Evolutionary conservation across 2,113 vertebrate genomes (phyloP).

Genomic region (Chauna torquata): DNA sequence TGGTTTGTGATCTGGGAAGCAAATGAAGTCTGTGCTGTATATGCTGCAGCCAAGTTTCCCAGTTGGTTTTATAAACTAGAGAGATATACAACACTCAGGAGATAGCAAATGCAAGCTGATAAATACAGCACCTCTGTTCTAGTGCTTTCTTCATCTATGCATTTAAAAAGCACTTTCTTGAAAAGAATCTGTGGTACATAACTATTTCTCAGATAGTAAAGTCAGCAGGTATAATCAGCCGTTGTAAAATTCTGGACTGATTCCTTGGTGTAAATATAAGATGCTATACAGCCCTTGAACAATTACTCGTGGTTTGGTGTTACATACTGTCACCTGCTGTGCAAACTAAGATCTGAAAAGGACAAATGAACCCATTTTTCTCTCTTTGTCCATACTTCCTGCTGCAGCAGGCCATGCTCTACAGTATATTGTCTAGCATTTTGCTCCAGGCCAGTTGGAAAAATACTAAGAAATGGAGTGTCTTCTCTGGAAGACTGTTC

Average conservation of each 20-base stretch:
- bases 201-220: background rate
- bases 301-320: background rate
- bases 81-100: background rate
- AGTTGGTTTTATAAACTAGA: conserved; percentile 30
- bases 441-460: background rate
- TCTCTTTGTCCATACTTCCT: background rate
- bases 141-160: background rate
- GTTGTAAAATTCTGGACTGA: background rate
- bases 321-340: background rate
- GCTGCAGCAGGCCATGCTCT: background rate
- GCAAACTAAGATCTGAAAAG: background rate
- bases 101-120: background rate
- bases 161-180: background rate
- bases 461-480: too few relatives aligned
- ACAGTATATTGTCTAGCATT: background rate
- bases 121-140: background rate
- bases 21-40: conserved; percentile 26
- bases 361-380: background rate
- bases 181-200: background rate
- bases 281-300: background rate
- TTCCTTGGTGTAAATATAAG: background rate
- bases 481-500: background rate
- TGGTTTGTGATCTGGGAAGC: conserved; percentile 17
- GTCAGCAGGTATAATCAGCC: background rate
- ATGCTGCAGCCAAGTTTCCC: background rate